phyloP scores from a whole-genome alignment of 2,888 invertebrate species.

The Drosophila robusta region DNA sequence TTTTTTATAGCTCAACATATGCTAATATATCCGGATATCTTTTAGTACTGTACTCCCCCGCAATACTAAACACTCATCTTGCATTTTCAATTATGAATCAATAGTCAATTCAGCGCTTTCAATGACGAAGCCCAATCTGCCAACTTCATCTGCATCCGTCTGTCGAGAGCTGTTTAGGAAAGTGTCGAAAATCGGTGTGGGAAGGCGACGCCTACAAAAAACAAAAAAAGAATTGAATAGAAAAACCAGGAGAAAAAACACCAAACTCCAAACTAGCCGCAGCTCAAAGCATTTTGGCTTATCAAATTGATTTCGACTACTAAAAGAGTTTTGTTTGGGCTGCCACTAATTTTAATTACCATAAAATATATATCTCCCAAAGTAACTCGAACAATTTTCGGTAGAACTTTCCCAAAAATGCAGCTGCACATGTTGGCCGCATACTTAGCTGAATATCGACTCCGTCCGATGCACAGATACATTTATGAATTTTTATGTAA shows the following conservation, averaged over 20 bases:
- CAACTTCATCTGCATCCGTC: constrained; percentile 20
- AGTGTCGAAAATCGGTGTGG: constrained; percentile 68
- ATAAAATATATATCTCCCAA: constrained; percentile 49
- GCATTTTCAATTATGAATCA: constrained; percentile 30
- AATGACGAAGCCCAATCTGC: constrained; percentile 13
- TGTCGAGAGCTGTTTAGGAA: constrained; percentile 37
- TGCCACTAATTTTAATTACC: constrained; percentile 70
- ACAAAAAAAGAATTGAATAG: neutral
- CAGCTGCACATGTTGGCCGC: constrained; percentile 46
- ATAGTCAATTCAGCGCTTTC: constrained; percentile 13
- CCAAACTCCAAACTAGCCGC: constrained; percentile 39
- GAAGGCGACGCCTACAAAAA: constrained; percentile 63
- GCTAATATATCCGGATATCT: constrained; percentile 2
- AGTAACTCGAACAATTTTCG: constrained; percentile 30
- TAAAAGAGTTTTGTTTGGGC: constrained; percentile 61
- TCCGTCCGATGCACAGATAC: constrained; percentile 64
- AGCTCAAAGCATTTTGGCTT: constrained; percentile 59
- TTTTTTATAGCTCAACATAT: neutral
- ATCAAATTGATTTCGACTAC: constrained; percentile 65
- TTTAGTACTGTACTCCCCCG: constrained; percentile 13
- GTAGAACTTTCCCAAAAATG: constrained; percentile 65
- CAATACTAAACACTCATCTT: constrained; percentile 14
- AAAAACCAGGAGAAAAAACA: neutral
- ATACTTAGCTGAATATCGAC: constrained; percentile 5
- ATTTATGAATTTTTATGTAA: constrained; percentile 71